Evolutionary conservation across 2,113 vertebrate species (phyloP).

Genomic region (Boulengeromyrus knoepffleri): DNA sequence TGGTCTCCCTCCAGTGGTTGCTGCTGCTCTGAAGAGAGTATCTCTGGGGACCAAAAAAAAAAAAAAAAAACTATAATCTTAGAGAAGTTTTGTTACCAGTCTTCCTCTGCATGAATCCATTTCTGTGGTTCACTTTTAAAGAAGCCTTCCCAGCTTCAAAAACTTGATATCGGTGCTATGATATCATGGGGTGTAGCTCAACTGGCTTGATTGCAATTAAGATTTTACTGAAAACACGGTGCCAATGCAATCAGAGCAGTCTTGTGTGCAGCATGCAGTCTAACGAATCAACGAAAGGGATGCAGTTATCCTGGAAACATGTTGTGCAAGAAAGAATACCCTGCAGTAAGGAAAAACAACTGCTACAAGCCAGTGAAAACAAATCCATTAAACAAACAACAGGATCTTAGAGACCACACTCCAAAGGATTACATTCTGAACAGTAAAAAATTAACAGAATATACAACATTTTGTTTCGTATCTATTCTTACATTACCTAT

Average conservation of each 20-base stretch:
- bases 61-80: not conserved
- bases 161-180: not conserved
- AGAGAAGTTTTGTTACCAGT: not conserved
- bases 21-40: not conserved
- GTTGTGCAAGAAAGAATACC: not conserved
- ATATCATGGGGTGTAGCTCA: not conserved
- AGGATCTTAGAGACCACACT: not conserved
- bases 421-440: not conserved
- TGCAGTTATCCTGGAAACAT: not conserved
- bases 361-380: not conserved
- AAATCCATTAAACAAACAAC: not conserved
- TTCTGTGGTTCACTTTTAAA: not conserved
- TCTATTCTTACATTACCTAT: not conserved
- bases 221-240: not conserved
- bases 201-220: not conserved
- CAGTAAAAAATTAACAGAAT: not conserved
- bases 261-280: not conserved
- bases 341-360: not conserved
- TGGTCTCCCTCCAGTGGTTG: not conserved
- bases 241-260: not conserved
- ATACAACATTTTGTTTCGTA: not conserved
- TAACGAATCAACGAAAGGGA: not conserved
- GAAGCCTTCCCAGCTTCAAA: not conserved
- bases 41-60: not conserved
- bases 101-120: not conserved